Conservation (phyloP, 2,888 invertebrate genomes). For the Endotricha flammealis region DNA sequence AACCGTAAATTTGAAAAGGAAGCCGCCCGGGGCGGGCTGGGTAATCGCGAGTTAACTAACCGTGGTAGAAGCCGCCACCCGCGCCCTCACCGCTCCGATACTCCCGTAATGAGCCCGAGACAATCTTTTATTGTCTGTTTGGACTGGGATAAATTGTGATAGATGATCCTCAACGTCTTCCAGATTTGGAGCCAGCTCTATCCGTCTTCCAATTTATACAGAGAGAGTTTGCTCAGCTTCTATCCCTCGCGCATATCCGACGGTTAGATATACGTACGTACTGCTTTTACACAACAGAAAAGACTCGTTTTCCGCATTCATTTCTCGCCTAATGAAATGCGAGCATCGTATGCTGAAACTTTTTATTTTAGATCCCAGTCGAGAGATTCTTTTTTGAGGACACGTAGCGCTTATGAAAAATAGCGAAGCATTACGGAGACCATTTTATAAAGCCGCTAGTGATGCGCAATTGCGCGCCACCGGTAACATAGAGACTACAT, state of each 20-base stretch:
- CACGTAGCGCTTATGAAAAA: slow-evolving; percentile 58
- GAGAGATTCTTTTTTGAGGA: slow-evolving; percentile 46
- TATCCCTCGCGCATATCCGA: slow-evolving; percentile 36
- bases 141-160: slow-evolving; percentile 70
- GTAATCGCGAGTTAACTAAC: slow-evolving; percentile 51
- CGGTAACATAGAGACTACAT: slow-evolving; percentile 15
- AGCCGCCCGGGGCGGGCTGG: slow-evolving; percentile 19
- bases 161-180: slow-evolving; percentile 53
- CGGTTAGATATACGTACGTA: slow-evolving; percentile 32
- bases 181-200: slow-evolving; percentile 51
- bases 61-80: slow-evolving; percentile 31
- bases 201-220: slow-evolving; percentile 52
- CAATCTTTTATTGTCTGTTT: slow-evolving; percentile 65
- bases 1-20: slow-evolving; percentile 28
- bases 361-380: slow-evolving; percentile 54
- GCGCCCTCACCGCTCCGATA: slow-evolving; percentile 33
- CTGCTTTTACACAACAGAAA: slow-evolving; percentile 38
- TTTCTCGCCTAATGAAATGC: slow-evolving; percentile 63
- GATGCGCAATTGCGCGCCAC: slow-evolving; percentile 18
- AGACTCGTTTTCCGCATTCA: slow-evolving; percentile 58
- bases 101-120: slow-evolving; percentile 55
- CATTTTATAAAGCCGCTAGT: slow-evolving; percentile 32
- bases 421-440: slow-evolving; percentile 39
- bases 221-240: slow-evolving; percentile 32
- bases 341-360: slow-evolving; percentile 50